These are phyloP conservation scores for Ciconia maguari DNA, from an alignment of 2,113 vertebrate genomes.

Conservation along the genomic window DNA sequence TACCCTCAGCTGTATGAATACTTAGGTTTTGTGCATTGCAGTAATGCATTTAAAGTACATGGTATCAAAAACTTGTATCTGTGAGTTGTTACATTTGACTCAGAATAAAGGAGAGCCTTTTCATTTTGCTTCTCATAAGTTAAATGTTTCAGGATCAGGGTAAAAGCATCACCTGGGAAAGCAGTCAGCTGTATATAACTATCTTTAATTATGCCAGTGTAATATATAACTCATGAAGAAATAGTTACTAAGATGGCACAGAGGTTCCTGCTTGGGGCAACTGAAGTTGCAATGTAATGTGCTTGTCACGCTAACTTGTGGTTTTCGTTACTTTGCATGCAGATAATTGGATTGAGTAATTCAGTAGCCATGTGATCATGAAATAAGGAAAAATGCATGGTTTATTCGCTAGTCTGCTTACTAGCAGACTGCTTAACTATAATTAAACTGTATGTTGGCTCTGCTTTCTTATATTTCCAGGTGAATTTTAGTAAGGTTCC, in stretches of 20 bases:
- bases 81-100: not conserved
- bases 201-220: not conserved
- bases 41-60: not conserved
- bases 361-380: not conserved
- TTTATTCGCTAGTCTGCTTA: not conserved
- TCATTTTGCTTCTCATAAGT: not conserved
- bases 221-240: not conserved
- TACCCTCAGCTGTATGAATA: not conserved
- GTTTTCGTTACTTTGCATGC: not conserved
- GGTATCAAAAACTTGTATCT: not conserved
- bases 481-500: constrained; percentile 83
- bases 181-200: not conserved
- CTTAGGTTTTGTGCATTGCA: not conserved
- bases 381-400: not conserved
- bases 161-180: not conserved
- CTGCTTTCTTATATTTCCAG: constrained; percentile 44
- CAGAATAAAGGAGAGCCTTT: not conserved
- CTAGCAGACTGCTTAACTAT: too few species aligned
- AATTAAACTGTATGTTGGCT: not conserved
- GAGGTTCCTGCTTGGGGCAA: not conserved
- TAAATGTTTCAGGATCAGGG: not conserved
- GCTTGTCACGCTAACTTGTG: not conserved
- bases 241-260: not conserved
- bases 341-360: not conserved
- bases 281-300: not conserved